Conservation (phyloP, 2,888 invertebrate genomes). For the Sinhomidia bicolor region DNA sequence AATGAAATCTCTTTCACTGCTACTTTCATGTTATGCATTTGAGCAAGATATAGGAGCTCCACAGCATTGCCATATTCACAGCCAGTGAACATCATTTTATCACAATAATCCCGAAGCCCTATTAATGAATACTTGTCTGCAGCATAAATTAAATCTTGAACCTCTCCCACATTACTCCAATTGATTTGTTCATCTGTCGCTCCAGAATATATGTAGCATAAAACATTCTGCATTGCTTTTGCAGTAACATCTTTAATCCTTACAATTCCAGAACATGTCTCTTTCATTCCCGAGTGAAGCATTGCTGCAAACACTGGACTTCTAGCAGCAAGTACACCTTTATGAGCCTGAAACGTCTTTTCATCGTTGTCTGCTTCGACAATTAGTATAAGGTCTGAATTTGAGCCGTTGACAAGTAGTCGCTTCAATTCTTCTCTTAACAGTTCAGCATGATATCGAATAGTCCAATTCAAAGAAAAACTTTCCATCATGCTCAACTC, state of each 20-base stretch:
- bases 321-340: constrained; percentile 40
- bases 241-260: constrained; percentile 57
- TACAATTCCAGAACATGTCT: constrained; percentile 40
- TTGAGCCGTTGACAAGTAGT: constrained; percentile 2
- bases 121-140: constrained; percentile 56
- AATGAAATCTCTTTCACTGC: constrained; percentile 53
- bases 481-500: constrained; percentile 27
- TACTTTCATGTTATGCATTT: constrained; percentile 45
- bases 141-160: constrained; percentile 66
- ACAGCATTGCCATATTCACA: constrained; percentile 49
- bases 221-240: constrained; percentile 47
- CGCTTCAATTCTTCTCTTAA: constrained; percentile 28
- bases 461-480: constrained; percentile 3
- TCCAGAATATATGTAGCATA: constrained; percentile 61
- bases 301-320: constrained; percentile 62
- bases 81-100: constrained; percentile 54
- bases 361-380: constrained; percentile 35
- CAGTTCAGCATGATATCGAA: constrained; percentile 12
- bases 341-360: constrained; percentile 57
- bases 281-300: constrained; percentile 65
- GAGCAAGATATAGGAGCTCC: constrained; percentile 49
- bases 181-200: not conserved
- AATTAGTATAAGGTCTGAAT: constrained; percentile 54
- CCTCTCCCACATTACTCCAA: constrained; percentile 46
- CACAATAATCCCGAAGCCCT: constrained; percentile 58